Conservation (phyloP, 30 jellyfish, hydroid and myxozoan species). For the Aurelia coerulea region DNA sequence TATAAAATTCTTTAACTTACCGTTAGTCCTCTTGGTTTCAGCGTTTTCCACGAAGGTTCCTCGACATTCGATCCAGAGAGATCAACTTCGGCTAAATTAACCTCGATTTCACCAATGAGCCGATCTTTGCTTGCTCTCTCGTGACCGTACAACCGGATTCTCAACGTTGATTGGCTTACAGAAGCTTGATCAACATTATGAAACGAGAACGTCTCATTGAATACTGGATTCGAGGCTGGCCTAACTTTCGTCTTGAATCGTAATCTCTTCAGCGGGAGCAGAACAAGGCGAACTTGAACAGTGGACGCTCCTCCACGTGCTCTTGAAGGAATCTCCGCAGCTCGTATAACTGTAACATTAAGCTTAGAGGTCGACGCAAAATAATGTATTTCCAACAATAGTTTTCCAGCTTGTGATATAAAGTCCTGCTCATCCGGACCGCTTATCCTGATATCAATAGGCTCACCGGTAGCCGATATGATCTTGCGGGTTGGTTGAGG, state of each 20-base stretch:
- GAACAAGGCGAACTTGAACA: constrained; percentile 88
- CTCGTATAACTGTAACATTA: constrained; percentile 75
- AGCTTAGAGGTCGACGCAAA: constrained; percentile 80
- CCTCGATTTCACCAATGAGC: constrained; percentile 82
- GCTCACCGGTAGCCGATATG: constrained; percentile 70
- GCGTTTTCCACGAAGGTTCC: constrained; percentile 84
- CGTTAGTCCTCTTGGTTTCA: constrained; percentile 87
- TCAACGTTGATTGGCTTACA: constrained; percentile 66
- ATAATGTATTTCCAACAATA: constrained; percentile 78
- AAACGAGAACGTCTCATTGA: constrained; percentile 89
- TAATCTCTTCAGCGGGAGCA: constrained; percentile 76
- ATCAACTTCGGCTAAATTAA: constrained; percentile 70
- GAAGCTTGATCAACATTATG: constrained; percentile 69
- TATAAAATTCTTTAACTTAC: constrained; percentile 40
- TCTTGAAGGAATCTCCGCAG: constrained; percentile 93
- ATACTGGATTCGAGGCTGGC: constrained; percentile 94
- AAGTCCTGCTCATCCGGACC: constrained; percentile 85
- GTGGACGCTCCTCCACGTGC: constrained; percentile 99
- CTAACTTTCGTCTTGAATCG: constrained; percentile 94
- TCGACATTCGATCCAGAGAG: constrained; percentile 60
- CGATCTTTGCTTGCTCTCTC: constrained; percentile 89
- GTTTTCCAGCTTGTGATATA: constrained; percentile 83
- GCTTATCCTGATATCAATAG: constrained; percentile 78
- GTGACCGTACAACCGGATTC: constrained; percentile 91
- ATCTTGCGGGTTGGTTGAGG: constrained; percentile 70